Conservation (phyloP, 2,888 invertebrate species). For the Muscina levida region DNA sequence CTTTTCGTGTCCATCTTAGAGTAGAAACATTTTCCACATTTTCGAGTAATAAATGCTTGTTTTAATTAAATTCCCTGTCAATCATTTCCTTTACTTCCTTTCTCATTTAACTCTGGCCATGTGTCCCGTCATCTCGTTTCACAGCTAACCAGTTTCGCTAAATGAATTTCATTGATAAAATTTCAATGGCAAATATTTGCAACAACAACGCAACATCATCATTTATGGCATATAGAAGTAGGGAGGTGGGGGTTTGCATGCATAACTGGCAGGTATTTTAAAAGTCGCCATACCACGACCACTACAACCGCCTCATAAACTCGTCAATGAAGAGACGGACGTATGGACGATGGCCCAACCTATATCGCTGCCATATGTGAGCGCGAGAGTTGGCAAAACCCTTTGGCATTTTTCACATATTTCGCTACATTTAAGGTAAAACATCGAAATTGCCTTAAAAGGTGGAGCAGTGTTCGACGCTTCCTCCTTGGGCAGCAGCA, state of each 20-base stretch:
- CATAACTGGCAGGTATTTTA: conserved; percentile 25
- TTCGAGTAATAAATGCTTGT: no score
- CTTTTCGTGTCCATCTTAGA: no score
- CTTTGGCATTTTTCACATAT: conserved; percentile 38
- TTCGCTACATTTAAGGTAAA: conserved; percentile 18
- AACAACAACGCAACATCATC: not conserved
- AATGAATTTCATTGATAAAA: conserved; percentile 44
- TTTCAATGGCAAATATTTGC: conserved; percentile 34
- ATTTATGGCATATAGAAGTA: not conserved
- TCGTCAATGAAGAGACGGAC: no score
- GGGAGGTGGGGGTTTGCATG: conserved; percentile 1
- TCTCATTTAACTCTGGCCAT: not conserved
- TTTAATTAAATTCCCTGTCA: not conserved
- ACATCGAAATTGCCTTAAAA: conserved; percentile 10
- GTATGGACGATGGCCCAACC: no score
- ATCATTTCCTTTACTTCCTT: not conserved
- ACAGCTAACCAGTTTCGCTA: conserved; percentile 20
- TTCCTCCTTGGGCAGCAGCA: conserved; percentile 22
- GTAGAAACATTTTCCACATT: not conserved
- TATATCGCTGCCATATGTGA: no score
- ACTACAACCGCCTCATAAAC: not conserved
- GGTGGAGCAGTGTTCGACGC: not conserved
- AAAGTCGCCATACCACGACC: not conserved
- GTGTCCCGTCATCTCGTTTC: not conserved
- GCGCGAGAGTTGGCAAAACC: not conserved